These are phyloP conservation scores for Manis javanica DNA, from an alignment of 2,797 vertebrate species.

Conservation along the genomic window DNA sequence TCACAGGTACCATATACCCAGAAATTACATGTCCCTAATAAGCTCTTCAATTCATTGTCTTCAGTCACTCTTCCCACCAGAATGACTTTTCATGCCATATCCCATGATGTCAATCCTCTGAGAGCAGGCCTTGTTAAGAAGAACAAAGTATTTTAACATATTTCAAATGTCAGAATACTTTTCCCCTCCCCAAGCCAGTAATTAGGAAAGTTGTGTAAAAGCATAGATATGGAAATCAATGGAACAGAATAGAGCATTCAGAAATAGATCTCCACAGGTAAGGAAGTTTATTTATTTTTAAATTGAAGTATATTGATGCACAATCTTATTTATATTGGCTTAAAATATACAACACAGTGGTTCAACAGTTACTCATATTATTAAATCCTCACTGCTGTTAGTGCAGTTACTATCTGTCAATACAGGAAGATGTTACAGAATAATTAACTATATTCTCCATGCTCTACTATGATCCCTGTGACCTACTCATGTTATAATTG, in stretches of 20 bases:
- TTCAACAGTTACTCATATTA: no score
- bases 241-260: background rate
- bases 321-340: no score
- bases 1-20: background rate
- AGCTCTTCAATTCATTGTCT: background rate
- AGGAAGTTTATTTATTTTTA: no score
- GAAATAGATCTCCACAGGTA: background rate
- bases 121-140: background rate
- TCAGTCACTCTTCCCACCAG: background rate
- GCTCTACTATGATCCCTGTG: no score
- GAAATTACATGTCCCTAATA: slow-evolving; percentile 2
- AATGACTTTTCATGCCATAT: background rate
- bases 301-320: no score
- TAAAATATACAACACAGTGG: no score
- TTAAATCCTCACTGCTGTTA: no score
- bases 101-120: background rate
- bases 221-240: background rate
- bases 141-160: background rate
- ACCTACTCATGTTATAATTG: no score
- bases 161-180: background rate
- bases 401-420: no score
- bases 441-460: no score
- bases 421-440: no score
- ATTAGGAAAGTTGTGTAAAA: background rate
- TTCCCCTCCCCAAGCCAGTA: background rate